Percentiles rank a stretch among this genome's conserved stretches.
These are phyloP conservation scores for Sebastes matsubarae DNA, from an alignment of 2,797 vertebrate species.

Conservation along the genomic window DNA sequence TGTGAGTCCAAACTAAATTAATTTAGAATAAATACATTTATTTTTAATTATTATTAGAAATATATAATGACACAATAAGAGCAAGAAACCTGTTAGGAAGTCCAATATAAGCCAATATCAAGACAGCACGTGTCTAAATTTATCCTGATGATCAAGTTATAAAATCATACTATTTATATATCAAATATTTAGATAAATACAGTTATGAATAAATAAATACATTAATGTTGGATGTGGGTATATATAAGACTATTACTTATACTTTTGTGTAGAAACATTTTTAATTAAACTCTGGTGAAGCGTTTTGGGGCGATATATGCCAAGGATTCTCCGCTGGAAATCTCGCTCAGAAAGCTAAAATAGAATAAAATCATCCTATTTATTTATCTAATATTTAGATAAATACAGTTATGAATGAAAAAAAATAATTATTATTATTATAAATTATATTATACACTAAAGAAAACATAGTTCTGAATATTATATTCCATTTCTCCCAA, in stretches of 20 bases:
- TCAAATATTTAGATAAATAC: not conserved
- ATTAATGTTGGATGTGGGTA: too few species aligned
- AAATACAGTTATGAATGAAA: not conserved
- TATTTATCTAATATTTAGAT: not conserved
- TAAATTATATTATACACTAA: too few species aligned
- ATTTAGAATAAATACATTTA: not conserved
- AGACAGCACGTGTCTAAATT: not conserved
- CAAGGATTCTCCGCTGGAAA: conserved; percentile 66
- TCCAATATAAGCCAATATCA: not conserved
- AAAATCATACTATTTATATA: not conserved
- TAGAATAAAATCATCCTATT: not conserved
- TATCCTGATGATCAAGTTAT: too few species aligned
- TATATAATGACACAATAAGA: not conserved
- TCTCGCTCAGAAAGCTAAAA: conserved; percentile 58
- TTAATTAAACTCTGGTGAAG: too few species aligned
- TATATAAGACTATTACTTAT: too few species aligned
- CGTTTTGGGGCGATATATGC: not conserved
- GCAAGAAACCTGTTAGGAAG: not conserved
- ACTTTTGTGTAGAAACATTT: too few species aligned
- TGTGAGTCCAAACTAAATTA: too few species aligned
- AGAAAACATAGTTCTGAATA: too few species aligned
- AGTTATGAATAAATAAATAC: too few species aligned
- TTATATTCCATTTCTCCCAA: too few species aligned
- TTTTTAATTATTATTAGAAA: not conserved
- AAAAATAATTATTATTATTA: not conserved